Base-by-base conservation (phyloP, 2,888 invertebrate genomes). In the Syritta pipiens region DNA sequence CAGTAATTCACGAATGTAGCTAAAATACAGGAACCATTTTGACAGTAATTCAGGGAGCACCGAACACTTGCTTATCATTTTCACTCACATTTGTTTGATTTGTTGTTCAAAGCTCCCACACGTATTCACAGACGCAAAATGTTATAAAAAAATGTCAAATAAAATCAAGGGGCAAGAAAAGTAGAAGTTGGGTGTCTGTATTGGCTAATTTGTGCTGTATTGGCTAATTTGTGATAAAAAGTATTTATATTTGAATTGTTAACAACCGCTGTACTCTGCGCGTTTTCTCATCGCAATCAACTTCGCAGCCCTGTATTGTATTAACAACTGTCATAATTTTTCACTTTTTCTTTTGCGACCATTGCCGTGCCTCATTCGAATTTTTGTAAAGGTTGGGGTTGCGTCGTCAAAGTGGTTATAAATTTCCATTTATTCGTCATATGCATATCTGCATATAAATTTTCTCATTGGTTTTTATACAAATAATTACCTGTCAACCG, bases 251-350 rank as follows among this genome's bases (percentile, higher is more conserved):
- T 42, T 2, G n/a, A n/a, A n/a, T n/a, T n/a, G n/a, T n/a, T n/a
- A 20, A 14, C 4, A 59, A 12, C 60, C 60, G 48, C 37, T 62
- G 60, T 60, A 57, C 6, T 14, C 4, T 7, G 4, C n/a, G 24
- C 12, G 0, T 1, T 14, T 12, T 1, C n/a, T n/a, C 48, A 30
- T 0, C 7, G 6, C 26, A 51, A 1, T 65, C 42, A 65, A 20
- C 65, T 74, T 74, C 57, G 19, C 26, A 17, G 1, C 5, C 19
- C 7, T 49, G 17, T 28, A 46, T 20, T 48, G 40, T n/a, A n/a
- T 49, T 48, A 40, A 30, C 24, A 60, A 46, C 44, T 75, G 74
- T 75, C 74, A 67, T 40, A 51, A 42, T 17, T 67, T 60, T 67
- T 67, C 63, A 62, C 42, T 51, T 48, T 44, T 20, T 32, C 10